phyloP scores from a whole-genome alignment of 92 coral and sea anemone species.

The Heteractis magnifica region DNA sequence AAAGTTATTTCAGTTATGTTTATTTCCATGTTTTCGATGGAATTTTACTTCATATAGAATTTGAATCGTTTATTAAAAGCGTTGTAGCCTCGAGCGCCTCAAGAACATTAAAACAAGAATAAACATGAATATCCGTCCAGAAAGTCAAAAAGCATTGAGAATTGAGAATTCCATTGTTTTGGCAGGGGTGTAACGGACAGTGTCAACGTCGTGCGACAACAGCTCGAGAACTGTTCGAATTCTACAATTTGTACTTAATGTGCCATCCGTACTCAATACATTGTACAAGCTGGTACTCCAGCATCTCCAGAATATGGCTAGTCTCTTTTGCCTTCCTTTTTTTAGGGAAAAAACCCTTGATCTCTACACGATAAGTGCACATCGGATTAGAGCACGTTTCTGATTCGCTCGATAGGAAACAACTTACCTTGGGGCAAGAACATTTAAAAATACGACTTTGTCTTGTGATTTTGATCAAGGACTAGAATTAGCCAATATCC shows the following conservation, averaged over 20 bases:
- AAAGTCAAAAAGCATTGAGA: background rate
- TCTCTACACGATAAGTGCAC: background rate
- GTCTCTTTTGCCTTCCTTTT: background rate
- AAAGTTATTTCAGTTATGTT: background rate
- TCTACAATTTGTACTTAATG: background rate
- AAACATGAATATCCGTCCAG: background rate
- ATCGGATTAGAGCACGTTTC: background rate
- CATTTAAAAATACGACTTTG: background rate
- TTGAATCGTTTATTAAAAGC: slow-evolving; percentile 23
- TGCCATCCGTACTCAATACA: background rate
- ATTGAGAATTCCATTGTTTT: background rate
- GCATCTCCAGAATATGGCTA: background rate
- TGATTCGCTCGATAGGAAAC: slow-evolving; percentile 2
- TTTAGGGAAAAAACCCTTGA: background rate
- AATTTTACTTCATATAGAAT: slow-evolving; percentile 22
- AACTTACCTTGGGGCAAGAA: background rate
- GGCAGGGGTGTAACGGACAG: background rate
- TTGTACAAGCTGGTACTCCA: background rate
- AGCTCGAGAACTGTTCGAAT: background rate
- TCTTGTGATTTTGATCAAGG: background rate
- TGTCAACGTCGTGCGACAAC: background rate
- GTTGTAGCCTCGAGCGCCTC: slow-evolving; percentile 10
- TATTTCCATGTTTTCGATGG: slow-evolving; percentile 15
- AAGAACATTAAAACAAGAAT: background rate
- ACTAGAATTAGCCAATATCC: background rate